Base-by-base conservation (phyloP, 2,888 invertebrate genomes). In the Endotricha flammealis region DNA sequence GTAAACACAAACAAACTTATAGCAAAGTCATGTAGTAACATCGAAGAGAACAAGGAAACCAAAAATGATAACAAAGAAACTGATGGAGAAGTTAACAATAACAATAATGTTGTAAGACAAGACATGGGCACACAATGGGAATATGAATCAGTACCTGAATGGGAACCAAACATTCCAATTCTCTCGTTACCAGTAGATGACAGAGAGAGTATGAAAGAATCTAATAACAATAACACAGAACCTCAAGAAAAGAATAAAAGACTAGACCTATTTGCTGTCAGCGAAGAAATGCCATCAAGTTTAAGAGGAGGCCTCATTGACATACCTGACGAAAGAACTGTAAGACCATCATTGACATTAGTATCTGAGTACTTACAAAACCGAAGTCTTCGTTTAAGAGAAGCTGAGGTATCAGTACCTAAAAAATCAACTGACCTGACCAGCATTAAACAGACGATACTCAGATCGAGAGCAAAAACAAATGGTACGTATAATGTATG, bases 121-220 rank as follows among this genome's bases (percentile, higher is more conserved):
- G 80, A 83, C 28, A 82, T 82, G 74, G 78, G 69, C 23, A 82
- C 81, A 4, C 83, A 86, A 41, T 79, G 79, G 72, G 70, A 80
- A 29, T 48, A 51, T 30, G 72, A 70, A n/a, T 57, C 54, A 23
- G 36, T 71, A 14, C 65, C 68, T 44, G 80, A 75, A 46, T 75
- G 71, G 70, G 74, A 71, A 30, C 67, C 71, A 0, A 54, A 62
- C 28, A 52, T 81, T 35, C 80, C 82, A 11, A 39, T 45, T 16
- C 48, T 82, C 22, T 43, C 60, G 25, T 41, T 82, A 12, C 71
- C 74, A 11, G 66, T 63, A 42, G 73, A 72, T 44, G 67, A 66
- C 31, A 61, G 52, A 39, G 67, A 70, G 20, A 70, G 53, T 44
- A 41, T 44, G 3, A 73, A 65, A 48, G 70, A 69, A 13, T 50